A percentile compares a stretch with the other conserved stretches of the same genome.
These are phyloP conservation scores for Plebejus anna DNA, from an alignment of 2,888 invertebrate genomes.

Conservation along the genomic window DNA sequence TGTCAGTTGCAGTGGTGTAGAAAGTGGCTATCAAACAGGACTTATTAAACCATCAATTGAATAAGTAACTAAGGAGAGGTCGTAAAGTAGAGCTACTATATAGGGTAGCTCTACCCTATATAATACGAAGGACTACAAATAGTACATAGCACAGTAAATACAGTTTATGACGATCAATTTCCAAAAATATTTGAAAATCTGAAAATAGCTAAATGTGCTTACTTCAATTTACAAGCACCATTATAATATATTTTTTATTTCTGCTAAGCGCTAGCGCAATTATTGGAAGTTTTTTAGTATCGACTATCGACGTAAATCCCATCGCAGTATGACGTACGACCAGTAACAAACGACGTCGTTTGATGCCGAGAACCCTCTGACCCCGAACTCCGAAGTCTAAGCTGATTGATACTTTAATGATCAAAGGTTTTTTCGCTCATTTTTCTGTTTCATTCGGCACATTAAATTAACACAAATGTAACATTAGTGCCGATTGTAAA, in stretches of 20 bases:
- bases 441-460: background rate
- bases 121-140: background rate
- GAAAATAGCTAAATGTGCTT: too few relatives aligned
- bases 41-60: background rate
- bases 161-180: too few relatives aligned
- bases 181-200: background rate
- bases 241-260: too few relatives aligned
- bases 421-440: background rate
- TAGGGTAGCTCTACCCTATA: too few relatives aligned
- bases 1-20: background rate
- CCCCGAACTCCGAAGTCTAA: background rate
- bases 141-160: background rate
- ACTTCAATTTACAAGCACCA: too few relatives aligned
- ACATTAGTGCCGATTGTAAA: background rate
- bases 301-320: background rate
- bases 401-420: background rate
- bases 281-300: background rate
- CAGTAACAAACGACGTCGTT: background rate
- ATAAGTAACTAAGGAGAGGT: background rate
- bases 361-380: background rate
- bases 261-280: background rate
- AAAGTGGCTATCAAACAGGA: background rate
- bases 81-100: background rate
- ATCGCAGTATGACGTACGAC: background rate
- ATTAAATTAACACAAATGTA: background rate